These are phyloP conservation scores for Zaprionus ghesquierei DNA, from an alignment of 1,140 invertebrate genomes.

Conservation along the genomic window DNA sequence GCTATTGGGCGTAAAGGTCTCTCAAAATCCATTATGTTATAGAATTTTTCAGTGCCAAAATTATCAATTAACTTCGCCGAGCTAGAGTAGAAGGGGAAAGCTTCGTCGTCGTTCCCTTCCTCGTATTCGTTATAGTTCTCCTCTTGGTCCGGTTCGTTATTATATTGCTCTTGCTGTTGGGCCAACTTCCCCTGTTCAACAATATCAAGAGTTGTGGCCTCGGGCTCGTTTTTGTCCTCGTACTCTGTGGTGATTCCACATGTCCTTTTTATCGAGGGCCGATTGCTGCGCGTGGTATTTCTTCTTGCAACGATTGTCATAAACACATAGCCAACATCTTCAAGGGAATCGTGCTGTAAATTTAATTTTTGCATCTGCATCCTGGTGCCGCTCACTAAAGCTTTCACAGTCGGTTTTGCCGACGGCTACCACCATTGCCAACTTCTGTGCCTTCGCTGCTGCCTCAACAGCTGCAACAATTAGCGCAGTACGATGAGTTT, in stretches of 20 bases:
- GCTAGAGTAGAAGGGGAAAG: slow-evolving; percentile 67
- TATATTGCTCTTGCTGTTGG: slow-evolving; percentile 30
- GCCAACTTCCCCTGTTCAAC: slow-evolving; percentile 53
- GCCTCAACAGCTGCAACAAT: too few species aligned
- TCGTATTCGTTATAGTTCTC: slow-evolving; percentile 53
- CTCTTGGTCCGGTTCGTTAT: slow-evolving; percentile 49
- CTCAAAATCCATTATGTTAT: too few species aligned
- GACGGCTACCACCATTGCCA: slow-evolving; percentile 45
- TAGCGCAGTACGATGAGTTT: slow-evolving; percentile 63
- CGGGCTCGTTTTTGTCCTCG: slow-evolving; percentile 56
- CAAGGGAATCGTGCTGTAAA: slow-evolving; percentile 58
- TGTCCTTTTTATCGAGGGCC: slow-evolving; percentile 64
- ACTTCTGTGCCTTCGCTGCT: too few species aligned
- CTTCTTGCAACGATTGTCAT: slow-evolving; percentile 69
- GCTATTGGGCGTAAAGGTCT: too few species aligned
- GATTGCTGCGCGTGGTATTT: too few species aligned
- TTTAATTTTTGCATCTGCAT: slow-evolving; percentile 55
- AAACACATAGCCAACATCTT: slow-evolving; percentile 68
- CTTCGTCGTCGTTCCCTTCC: slow-evolving; percentile 59
- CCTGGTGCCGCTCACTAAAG: slow-evolving; percentile 62
- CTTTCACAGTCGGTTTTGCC: slow-evolving; percentile 65
- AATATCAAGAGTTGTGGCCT: slow-evolving; percentile 55
- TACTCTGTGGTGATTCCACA: slow-evolving; percentile 71
- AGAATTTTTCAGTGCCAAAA: too few species aligned
- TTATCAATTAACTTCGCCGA: too few species aligned